Conservation (phyloP, 2,113 vertebrate species). For the Lutjanus erythropterus region DNA sequence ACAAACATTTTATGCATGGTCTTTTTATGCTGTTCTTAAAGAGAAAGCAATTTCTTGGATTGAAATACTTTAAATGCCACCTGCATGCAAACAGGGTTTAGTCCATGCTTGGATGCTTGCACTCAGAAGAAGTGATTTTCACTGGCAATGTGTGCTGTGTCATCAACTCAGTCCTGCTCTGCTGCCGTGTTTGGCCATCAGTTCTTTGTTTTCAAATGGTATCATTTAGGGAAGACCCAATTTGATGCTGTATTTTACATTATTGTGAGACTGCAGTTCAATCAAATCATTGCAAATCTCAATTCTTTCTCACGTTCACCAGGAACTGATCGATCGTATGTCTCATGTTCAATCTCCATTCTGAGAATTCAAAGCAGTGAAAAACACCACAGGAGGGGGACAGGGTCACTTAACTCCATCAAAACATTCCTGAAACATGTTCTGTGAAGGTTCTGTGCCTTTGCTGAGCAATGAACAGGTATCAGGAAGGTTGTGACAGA, state of each 20-base stretch:
- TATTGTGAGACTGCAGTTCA: neutral
- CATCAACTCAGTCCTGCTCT: neutral
- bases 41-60: neutral
- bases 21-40: neutral
- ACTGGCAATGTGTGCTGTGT: conserved; percentile 23
- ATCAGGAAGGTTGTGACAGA: conserved; percentile 59
- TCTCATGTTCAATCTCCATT: conserved; percentile 82
- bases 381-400: conserved; percentile 18
- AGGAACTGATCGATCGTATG: neutral
- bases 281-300: neutral
- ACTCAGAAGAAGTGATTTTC: conserved; percentile 30
- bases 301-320: no score
- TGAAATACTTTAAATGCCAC: neutral
- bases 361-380: conserved; percentile 83
- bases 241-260: neutral
- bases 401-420: conserved; percentile 31
- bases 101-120: conserved; percentile 29
- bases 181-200: neutral
- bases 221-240: neutral
- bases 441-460: neutral
- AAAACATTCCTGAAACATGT: conserved; percentile 64
- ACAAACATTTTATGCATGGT: neutral
- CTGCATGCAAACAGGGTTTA: conserved; percentile 16
- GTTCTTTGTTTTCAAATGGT: no score
- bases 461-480: conserved; percentile 9